phyloP scores from a whole-genome alignment of 92 coral and sea anemone species.

The Phymanthus crucifer region DNA sequence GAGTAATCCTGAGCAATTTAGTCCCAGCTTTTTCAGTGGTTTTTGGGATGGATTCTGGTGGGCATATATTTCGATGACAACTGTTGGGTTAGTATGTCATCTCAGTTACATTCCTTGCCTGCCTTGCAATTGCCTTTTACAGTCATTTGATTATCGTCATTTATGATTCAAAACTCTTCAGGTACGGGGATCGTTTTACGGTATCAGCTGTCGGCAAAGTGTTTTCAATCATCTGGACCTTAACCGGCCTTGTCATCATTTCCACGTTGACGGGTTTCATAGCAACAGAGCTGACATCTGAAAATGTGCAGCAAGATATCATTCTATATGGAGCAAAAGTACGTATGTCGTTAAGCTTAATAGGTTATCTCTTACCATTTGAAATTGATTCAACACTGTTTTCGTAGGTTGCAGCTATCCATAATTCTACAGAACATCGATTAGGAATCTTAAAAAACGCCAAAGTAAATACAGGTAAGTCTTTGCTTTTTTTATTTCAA shows the following conservation, averaged over 20 bases:
- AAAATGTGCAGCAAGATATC: conserved; percentile 16
- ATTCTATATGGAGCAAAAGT: conserved; percentile 51
- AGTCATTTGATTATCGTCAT: too few species aligned
- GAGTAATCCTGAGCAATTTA: conserved; percentile 49
- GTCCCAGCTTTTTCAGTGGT: conserved; percentile 38
- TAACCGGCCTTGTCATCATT: conserved; percentile 55
- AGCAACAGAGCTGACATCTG: conserved; percentile 50
- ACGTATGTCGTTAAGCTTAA: neutral
- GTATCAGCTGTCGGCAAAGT: conserved; percentile 23
- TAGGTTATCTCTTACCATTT: neutral
- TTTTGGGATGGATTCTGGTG: conserved; percentile 66
- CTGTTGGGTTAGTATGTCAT: conserved; percentile 53
- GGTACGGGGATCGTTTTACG: conserved; percentile 37
- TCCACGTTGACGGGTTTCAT: conserved; percentile 53
- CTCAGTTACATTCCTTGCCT: neutral
- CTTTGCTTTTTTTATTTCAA: neutral
- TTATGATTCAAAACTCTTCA: neutral
- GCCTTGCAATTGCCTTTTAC: too few species aligned
- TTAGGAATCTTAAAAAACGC: conserved; percentile 69
- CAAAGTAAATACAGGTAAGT: conserved; percentile 50
- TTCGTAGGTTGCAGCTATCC: conserved; percentile 72
- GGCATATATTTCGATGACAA: conserved; percentile 67
- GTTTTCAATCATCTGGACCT: conserved; percentile 58
- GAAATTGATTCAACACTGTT: neutral
- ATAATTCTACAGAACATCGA: conserved; percentile 69